A percentile compares a stretch with the other conserved stretches of the same genome.
phyloP scores from a whole-genome alignment of 2,113 vertebrate genomes.

The Pomatorhinus ruficollis region DNA sequence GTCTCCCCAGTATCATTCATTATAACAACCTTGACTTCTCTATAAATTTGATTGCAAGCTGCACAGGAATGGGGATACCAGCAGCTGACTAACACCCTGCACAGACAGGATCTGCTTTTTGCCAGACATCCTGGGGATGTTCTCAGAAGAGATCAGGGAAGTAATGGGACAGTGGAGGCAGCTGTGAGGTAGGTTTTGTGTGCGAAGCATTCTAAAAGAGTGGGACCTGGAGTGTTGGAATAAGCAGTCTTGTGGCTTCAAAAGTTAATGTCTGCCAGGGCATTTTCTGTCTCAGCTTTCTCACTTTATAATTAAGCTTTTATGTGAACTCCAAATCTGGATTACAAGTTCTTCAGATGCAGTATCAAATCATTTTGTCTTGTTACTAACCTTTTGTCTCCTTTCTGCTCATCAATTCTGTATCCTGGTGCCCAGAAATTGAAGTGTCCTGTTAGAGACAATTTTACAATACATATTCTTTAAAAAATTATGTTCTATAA shows the following conservation, averaged over 20 bases:
- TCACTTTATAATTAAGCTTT: background rate
- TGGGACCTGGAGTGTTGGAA: background rate
- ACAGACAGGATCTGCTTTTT: background rate
- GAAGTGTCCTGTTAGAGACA: background rate
- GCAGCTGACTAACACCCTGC: background rate
- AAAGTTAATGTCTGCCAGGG: background rate
- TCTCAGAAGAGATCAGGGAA: background rate
- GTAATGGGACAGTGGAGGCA: background rate
- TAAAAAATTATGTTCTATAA: rapidly evolving
- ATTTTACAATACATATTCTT: background rate
- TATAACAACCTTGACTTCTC: background rate
- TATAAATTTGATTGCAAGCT: background rate
- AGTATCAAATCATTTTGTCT: background rate
- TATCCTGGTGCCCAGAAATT: background rate
- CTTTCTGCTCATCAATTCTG: background rate
- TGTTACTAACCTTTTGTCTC: background rate
- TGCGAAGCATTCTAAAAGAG: background rate
- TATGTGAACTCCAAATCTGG: background rate
- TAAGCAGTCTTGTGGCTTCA: background rate
- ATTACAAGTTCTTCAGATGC: background rate
- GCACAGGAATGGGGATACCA: background rate
- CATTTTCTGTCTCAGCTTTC: background rate
- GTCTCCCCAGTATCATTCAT: rapidly evolving
- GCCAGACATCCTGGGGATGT: background rate
- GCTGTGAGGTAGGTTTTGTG: background rate